phyloP scores from a whole-genome alignment of 1,140 invertebrate genomes.

The Heliconius congener region DNA sequence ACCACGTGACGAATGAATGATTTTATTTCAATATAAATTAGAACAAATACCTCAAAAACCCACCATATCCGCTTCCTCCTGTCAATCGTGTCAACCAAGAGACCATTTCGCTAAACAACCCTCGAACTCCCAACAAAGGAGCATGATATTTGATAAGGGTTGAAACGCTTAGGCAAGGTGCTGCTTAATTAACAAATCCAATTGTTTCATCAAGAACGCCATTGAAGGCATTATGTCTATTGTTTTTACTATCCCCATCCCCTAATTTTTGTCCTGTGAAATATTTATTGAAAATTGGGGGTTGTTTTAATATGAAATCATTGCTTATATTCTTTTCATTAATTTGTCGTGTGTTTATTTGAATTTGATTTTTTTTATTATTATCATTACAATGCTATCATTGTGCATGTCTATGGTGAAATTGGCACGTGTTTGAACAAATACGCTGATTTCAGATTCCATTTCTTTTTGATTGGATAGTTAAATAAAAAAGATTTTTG shows the following conservation, averaged over 20 bases:
- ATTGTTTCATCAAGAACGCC: constrained; percentile 20
- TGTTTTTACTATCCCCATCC: background rate
- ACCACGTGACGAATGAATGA: no score
- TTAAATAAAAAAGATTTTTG: no score
- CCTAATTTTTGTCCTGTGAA: background rate
- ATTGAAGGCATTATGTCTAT: background rate
- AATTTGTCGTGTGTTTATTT: background rate
- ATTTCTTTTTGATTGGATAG: no score
- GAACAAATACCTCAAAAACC: background rate
- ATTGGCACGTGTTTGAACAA: no score
- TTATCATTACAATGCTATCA: no score
- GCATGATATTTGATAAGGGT: constrained; percentile 20
- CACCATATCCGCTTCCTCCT: background rate
- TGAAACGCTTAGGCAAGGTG: constrained; percentile 26
- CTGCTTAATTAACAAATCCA: constrained; percentile 30
- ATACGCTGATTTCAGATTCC: no score
- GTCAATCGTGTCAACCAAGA: background rate
- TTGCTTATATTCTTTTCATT: background rate
- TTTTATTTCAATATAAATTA: no score
- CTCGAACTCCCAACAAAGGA: constrained; percentile 25
- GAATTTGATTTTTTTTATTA: background rate
- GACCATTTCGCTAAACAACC: constrained; percentile 22
- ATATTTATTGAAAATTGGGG: background rate
- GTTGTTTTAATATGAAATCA: background rate
- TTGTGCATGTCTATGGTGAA: no score